Conservation (phyloP, 1,140 invertebrate species). For the Galleria mellonella region DNA sequence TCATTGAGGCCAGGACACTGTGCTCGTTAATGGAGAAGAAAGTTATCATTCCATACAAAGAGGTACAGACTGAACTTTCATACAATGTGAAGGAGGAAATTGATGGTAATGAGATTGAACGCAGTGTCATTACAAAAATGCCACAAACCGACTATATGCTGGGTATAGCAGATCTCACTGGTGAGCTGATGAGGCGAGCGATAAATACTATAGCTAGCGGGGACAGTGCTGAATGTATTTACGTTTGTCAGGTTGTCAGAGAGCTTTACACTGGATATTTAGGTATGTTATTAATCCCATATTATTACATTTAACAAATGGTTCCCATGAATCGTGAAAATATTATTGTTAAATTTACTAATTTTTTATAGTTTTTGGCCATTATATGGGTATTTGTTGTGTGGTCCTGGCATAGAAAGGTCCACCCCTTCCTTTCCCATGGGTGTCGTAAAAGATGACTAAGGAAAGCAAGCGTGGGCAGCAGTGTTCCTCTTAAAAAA, state of each 20-base stretch:
- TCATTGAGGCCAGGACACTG: slow-evolving; percentile 84
- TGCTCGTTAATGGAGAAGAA: slow-evolving; percentile 53
- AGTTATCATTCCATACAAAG: slow-evolving; percentile 35
- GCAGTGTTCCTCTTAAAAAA: too few species aligned
- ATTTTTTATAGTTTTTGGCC: too few species aligned
- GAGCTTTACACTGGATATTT: slow-evolving; percentile 83
- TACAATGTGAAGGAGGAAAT: slow-evolving; percentile 25
- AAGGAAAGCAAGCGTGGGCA: too few species aligned
- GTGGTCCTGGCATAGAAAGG: too few species aligned
- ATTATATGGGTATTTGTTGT: too few species aligned
- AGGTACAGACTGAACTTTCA: slow-evolving; percentile 46
- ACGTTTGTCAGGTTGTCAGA: slow-evolving; percentile 83
- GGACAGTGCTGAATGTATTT: slow-evolving; percentile 83
- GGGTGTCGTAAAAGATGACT: too few species aligned
- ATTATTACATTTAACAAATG: too few species aligned
- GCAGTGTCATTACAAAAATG: slow-evolving; percentile 52
- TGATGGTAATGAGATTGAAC: slow-evolving; percentile 22
- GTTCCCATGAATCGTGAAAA: too few species aligned
- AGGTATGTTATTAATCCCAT: slow-evolving; percentile 42
- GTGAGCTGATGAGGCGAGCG: slow-evolving; percentile 92
- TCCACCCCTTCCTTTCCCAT: too few species aligned
- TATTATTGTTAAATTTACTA: too few species aligned
- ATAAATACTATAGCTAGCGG: slow-evolving; percentile 88
- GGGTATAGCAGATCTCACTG: slow-evolving; percentile 91
- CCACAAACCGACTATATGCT: slow-evolving; percentile 84